Conservation (phyloP, 2,888 invertebrate species). For the Mechanitis messenoides region DNA sequence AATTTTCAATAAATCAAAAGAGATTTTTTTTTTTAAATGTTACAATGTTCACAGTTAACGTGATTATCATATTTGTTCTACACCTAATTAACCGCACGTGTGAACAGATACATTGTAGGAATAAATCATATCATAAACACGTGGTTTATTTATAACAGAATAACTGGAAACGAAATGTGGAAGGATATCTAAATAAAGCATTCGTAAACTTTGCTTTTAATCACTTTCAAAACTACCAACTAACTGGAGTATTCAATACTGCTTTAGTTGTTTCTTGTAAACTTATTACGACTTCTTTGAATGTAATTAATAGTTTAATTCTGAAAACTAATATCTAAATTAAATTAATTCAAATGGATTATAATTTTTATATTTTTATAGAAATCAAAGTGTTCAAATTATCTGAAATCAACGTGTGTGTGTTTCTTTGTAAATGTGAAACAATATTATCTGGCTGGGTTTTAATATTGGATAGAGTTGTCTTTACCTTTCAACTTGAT, state of each 20-base stretch:
- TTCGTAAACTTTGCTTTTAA: background rate
- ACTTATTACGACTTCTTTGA: too few species aligned
- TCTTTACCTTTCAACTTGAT: too few species aligned
- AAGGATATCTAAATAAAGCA: slow-evolving; percentile 6
- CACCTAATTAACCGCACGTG: slow-evolving; percentile 65
- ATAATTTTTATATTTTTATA: too few species aligned
- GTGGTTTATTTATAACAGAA: slow-evolving; percentile 18
- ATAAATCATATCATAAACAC: slow-evolving; percentile 40
- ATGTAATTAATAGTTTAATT: too few species aligned
- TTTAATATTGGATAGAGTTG: too few species aligned
- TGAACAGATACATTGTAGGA: slow-evolving; percentile 47
- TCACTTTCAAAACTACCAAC: background rate
- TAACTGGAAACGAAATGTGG: background rate
- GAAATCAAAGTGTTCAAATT: too few species aligned
- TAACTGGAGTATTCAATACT: background rate
- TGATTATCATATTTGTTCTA: slow-evolving; percentile 38
- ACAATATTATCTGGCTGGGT: too few species aligned
- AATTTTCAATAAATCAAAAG: background rate
- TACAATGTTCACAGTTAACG: slow-evolving; percentile 30
- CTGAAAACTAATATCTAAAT: too few species aligned
- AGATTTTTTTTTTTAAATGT: background rate
- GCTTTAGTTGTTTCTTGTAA: too few species aligned
- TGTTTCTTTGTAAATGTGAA: too few species aligned
- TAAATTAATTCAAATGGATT: too few species aligned
- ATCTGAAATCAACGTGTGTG: too few species aligned